Evolutionary conservation across 1,140 invertebrate genomes (phyloP), one percentile per base, ranked within the genome.

Genomic region (Drosophila asahinai): DNA sequence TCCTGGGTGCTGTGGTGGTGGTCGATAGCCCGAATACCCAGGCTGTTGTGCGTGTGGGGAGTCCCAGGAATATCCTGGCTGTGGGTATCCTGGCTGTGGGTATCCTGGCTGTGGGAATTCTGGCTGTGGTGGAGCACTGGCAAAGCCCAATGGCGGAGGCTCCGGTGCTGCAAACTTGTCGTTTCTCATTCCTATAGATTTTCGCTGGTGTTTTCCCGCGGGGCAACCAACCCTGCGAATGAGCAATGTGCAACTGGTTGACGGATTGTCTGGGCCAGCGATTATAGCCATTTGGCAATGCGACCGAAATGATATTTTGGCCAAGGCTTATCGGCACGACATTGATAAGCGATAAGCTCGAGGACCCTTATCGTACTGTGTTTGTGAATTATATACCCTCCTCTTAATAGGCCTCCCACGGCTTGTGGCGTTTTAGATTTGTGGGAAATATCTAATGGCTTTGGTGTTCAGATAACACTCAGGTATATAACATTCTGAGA

Each of bases 341-440:
- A 36, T 51, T 73, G 70, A 73, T 73, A 73, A 72, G 47, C 17
- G 71, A 74, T 74, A 73, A 61, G 40, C 30, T 36, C 22, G 17
- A 22, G 19, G 27, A 5, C 3, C 6, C 43, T 73, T 73, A 73
- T 73, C 71, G 7, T 15, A 45, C 8, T 14, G 15, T 42, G 7
- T 36, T 61, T 14, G 6, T 22, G 15, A 14, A 58, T 42, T 57
- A 43, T 33, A 49, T 17, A 42, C n/a, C 9, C 1, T 19, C 38
- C 14, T 17, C 6, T 8, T 27, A 40, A 25, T 19, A 19, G 27
- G 19, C 17, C 17, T 22, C 25, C 48, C 30, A 40, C 19, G 12
- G 40, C 17, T 36, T 33, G 4, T 5, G 5, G 3, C n/a, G 5
- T 12, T 43, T n/a, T 27, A 7, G 6, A 42, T n/a, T 22, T 14